Conservation (phyloP, 2,888 invertebrate genomes). For the Cordilura impudica region DNA sequence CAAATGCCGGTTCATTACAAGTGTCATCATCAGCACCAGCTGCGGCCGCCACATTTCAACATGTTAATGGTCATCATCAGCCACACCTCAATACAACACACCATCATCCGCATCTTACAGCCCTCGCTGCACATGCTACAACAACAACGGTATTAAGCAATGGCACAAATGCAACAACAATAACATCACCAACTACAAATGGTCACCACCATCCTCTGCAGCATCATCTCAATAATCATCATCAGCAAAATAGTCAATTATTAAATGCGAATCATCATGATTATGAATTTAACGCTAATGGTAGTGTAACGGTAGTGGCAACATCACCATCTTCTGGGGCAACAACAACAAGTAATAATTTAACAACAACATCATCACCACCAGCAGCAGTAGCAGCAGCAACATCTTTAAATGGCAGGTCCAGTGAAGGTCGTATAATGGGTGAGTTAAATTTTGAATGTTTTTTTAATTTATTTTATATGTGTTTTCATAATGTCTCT, state of each 20-base stretch:
- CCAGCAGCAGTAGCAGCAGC: conserved; percentile 54
- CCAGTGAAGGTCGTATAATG: conserved; percentile 69
- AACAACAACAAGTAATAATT: conserved; percentile 53
- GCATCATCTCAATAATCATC: conserved; percentile 15
- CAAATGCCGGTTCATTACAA: conserved; percentile 55
- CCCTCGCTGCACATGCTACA: conserved; percentile 17
- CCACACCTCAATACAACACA: conserved; percentile 27
- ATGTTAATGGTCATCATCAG: conserved; percentile 59
- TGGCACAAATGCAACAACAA: conserved; percentile 56
- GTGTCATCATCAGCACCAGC: conserved; percentile 66
- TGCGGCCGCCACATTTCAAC: conserved; percentile 64
- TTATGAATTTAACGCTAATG: conserved; percentile 66
- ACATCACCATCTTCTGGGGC: conserved; percentile 51
- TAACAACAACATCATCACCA: conserved; percentile 52
- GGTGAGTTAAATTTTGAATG: conserved; percentile 66
- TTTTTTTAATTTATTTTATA: conserved; percentile 2
- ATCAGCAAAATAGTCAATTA: conserved; percentile 65
- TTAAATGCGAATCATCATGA: conserved; percentile 61
- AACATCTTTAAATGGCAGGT: conserved; percentile 59
- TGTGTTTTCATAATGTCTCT: neutral
- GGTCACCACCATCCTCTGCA: conserved; percentile 9
- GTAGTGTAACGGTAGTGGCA: conserved; percentile 26
- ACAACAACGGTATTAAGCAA: conserved; percentile 60
- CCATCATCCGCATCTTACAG: conserved; percentile 20
- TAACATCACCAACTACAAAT: conserved; percentile 45